phyloP scores from a whole-genome alignment of 2,113 vertebrate genomes.

The Leuciscus idus region DNA sequence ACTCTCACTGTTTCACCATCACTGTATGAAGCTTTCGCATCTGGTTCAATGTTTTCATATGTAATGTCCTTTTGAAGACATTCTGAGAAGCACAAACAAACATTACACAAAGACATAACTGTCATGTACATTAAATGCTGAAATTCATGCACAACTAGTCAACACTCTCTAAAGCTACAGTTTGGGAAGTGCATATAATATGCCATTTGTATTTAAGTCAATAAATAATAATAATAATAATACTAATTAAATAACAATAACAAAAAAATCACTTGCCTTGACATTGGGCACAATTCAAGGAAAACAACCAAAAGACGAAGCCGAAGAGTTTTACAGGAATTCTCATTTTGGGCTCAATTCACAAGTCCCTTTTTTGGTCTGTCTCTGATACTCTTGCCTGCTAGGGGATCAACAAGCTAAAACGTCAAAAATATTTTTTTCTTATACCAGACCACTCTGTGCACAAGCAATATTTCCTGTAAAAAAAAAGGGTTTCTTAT shows the following conservation, averaged over 20 bases:
- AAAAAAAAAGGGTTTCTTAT: background rate
- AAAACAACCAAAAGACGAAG: background rate
- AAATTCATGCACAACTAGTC: background rate
- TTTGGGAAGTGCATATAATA: background rate
- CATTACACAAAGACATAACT: background rate
- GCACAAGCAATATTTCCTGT: background rate
- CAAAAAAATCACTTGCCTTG: background rate
- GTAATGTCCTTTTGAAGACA: constrained; percentile 56
- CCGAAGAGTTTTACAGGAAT: background rate
- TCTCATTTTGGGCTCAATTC: constrained; percentile 30
- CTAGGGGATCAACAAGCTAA: constrained; percentile 33
- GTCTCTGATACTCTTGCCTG: background rate
- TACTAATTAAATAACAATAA: background rate
- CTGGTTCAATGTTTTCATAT: constrained; percentile 33
- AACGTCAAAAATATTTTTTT: background rate
- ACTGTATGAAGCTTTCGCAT: background rate
- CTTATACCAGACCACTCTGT: background rate
- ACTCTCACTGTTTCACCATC: constrained; percentile 55
- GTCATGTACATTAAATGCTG: background rate
- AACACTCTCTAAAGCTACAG: constrained; percentile 48
- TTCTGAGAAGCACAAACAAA: constrained; percentile 50
- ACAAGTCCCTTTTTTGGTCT: background rate
- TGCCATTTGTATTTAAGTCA: background rate
- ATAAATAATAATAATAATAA: too few species aligned
- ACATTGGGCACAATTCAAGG: background rate